Evolutionary conservation across 2,888 invertebrate species (phyloP), one percentile per base, ranked within the genome.

Genomic region (Drosophila percnosoma): DNA sequence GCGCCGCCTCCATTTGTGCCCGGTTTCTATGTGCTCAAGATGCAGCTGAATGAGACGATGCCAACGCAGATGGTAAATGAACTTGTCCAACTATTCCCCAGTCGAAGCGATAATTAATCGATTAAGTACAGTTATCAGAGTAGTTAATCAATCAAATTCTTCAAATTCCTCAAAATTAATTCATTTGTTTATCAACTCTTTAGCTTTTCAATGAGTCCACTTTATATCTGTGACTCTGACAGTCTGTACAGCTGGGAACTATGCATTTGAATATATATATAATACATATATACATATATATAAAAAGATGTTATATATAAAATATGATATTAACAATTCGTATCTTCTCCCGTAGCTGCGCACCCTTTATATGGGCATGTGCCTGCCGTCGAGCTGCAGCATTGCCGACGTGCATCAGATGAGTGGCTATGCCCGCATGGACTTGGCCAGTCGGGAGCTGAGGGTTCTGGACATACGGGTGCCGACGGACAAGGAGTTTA

Each of bases 331-430:
- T 8, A 10, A 33, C 4, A 33, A 33, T 33, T 33, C 8, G 15
- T 15, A 8, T 15, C 24, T 15, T 21, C 15, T 15, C 24, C 8
- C 24, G 0, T 92, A 97, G 97, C 94, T 95, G 42, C 95, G 96
- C 89, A 94, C 95, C 5, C 93, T 97, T 53, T 96, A 96, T 87
- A 93, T 97, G 7, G 97, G 97, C 0, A 93, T 96, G 18, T 97
- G 97, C 90, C 93, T 97, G 63, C 97, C 97, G 18, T 94, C 94
- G 60, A 94, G 95, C 8, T 97, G 97, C 91, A 93, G 94, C 8
- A 94, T 95, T 8, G 91, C 93, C 4, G 96, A 96, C 68, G 95
- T 97, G n/a, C 92, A 93, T 21, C 92, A 92, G 11, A 93, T 96
- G 72, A 93, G 96, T 76, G 92, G 93, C 81, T 93, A 94, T 0